These are phyloP conservation scores for Remorina albescens DNA, from an alignment of 2,797 vertebrate genomes.

Conservation along the genomic window DNA sequence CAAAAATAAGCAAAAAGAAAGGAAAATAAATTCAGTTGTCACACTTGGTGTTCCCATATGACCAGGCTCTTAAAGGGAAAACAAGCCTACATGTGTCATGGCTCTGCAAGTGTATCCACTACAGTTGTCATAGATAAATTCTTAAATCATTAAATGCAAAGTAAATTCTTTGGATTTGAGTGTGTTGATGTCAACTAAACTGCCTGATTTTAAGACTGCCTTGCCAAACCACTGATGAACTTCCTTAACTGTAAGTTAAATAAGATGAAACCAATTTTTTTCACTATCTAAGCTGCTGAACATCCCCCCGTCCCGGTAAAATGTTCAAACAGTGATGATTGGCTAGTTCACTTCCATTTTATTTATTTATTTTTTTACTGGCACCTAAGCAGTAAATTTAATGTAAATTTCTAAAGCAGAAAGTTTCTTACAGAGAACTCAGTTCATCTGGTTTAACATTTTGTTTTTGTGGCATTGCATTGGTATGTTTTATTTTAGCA, in stretches of 20 bases:
- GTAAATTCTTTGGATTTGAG: constrained; percentile 59
- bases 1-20: constrained; percentile 44
- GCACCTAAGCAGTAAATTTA: constrained; percentile 14
- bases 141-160: constrained; percentile 53
- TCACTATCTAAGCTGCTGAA: neutral
- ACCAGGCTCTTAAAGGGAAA: constrained; percentile 52
- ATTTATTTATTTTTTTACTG: constrained; percentile 21
- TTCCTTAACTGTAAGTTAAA: neutral
- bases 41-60: constrained; percentile 56
- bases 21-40: constrained; percentile 27
- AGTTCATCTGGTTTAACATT: constrained; percentile 34
- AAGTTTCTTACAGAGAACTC: constrained; percentile 16
- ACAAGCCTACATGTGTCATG: constrained; percentile 28
- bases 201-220: constrained; percentile 8
- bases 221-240: constrained; percentile 1
- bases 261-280: neutral
- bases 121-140: constrained; percentile 21
- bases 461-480: constrained; percentile 32
- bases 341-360: constrained; percentile 38
- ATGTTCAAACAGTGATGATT: constrained; percentile 53
- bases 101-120: constrained; percentile 48
- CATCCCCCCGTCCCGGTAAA: neutral
- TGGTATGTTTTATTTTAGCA: constrained; percentile 54
- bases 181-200: constrained; percentile 20
- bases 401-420: constrained; percentile 28